Percentiles rank a stretch among this genome's conserved stretches.
Conservation (phyloP, 2,113 vertebrate species). For the Pterocles burchelli region DNA sequence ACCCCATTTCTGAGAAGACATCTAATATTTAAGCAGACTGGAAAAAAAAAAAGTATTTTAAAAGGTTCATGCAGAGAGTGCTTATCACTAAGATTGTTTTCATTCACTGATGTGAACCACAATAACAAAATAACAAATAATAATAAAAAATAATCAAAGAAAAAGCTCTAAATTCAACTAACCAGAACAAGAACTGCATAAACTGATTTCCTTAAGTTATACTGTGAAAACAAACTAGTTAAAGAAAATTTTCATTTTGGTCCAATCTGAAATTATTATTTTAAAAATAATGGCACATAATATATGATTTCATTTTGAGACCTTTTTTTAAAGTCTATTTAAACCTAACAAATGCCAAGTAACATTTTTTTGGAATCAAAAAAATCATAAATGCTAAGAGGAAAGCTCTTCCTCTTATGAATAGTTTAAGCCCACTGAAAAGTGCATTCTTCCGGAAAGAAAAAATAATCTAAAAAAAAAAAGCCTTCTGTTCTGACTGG, state of each 20-base stretch:
- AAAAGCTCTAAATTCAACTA: not conserved
- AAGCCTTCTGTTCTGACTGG: not conserved
- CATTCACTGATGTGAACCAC: not conserved
- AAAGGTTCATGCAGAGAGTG: not conserved
- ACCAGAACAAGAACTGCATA: not conserved
- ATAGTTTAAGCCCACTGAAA: not conserved
- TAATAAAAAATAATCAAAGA: not conserved
- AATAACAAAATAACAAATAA: not conserved
- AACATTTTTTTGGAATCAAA: not conserved
- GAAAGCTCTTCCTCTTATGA: not conserved
- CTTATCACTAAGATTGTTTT: not conserved
- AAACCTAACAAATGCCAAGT: not conserved
- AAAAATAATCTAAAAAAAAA: not conserved
- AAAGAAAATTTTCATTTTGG: not conserved
- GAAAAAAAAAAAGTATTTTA: rapidly evolving
- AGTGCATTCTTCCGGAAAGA: not conserved
- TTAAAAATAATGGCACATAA: not conserved
- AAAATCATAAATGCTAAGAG: not conserved
- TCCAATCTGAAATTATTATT: not conserved
- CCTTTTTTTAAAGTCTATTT: not conserved
- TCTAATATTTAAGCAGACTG: not conserved
- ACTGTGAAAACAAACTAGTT: not conserved
- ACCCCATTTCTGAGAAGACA: not conserved
- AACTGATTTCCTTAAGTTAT: not conserved
- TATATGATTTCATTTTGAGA: not conserved